These are phyloP conservation scores for Plebejus argus DNA, from an alignment of 2,888 invertebrate genomes.

Conservation along the genomic window DNA sequence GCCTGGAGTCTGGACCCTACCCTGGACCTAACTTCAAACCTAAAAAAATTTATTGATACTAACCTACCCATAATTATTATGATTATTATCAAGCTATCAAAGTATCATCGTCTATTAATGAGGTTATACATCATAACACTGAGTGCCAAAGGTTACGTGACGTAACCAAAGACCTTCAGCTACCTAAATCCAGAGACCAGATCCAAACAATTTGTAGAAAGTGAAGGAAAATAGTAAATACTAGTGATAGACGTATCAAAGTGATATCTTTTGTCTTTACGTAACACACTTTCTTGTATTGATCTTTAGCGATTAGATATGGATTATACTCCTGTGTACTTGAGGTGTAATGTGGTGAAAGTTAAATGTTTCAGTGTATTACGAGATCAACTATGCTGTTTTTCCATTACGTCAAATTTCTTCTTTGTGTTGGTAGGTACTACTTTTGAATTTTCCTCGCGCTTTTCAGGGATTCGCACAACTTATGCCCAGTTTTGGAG, in stretches of 20 bases:
- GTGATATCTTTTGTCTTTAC: background rate
- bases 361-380: constrained; percentile 36
- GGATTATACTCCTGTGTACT: constrained; percentile 42
- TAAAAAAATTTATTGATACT: too few species aligned
- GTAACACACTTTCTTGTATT: constrained; percentile 20
- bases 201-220: background rate
- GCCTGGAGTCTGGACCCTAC: too few species aligned
- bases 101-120: too few species aligned
- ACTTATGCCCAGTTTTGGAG: too few species aligned
- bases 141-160: background rate
- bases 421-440: background rate
- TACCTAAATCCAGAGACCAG: too few species aligned
- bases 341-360: constrained; percentile 46
- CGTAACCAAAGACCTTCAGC: too few species aligned
- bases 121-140: background rate
- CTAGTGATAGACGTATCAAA: background rate
- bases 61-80: too few species aligned
- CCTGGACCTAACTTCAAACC: too few species aligned
- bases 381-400: background rate
- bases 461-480: background rate
- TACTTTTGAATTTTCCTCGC: background rate
- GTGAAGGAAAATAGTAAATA: background rate
- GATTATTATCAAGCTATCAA: too few species aligned
- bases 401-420: background rate
- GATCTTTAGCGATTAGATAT: constrained; percentile 46